Percentiles rank a stretch among this genome's conserved stretches.
Evolutionary conservation across 2,888 invertebrate genomes (phyloP).

Genomic region (Drosophila anomalata): DNA sequence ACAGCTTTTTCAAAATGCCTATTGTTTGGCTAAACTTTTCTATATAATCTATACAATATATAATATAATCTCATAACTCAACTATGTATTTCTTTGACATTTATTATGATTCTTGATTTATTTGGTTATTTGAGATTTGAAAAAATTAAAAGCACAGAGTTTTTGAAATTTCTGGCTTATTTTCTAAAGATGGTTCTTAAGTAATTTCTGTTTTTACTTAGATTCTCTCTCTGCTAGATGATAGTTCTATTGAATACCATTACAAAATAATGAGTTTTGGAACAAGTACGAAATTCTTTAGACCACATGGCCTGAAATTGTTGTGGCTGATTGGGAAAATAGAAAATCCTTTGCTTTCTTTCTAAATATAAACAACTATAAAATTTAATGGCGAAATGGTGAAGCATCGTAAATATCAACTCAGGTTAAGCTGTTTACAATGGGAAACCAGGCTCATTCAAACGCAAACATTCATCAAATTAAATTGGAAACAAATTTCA

Average conservation of each 20-base stretch:
- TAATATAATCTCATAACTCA: not conserved
- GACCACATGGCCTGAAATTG: constrained; percentile 25
- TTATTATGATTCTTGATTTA: constrained; percentile 13
- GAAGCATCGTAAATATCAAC: constrained; percentile 17
- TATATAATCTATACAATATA: not conserved
- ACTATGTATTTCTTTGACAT: constrained; percentile 9
- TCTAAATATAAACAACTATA: constrained; percentile 26
- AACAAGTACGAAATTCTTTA: not conserved
- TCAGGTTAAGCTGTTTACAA: constrained; percentile 29
- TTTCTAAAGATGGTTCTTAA: not conserved
- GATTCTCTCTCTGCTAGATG: too few species aligned
- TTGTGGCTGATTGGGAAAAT: not conserved
- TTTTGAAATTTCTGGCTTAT: not conserved
- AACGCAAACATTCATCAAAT: constrained; percentile 64
- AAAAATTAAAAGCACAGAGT: not conserved
- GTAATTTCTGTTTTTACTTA: too few species aligned
- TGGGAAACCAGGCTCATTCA: constrained; percentile 2
- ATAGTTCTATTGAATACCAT: not conserved
- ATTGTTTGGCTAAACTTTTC: not conserved
- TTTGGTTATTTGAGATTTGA: not conserved
- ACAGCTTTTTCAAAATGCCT: not conserved
- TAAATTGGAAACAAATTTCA: constrained; percentile 51
- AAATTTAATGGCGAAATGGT: constrained; percentile 24
- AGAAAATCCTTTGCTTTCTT: constrained; percentile 13
- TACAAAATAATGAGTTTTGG: not conserved